Conservation (phyloP, 2,888 invertebrate species). For the Tenthredo distinguenda region DNA sequence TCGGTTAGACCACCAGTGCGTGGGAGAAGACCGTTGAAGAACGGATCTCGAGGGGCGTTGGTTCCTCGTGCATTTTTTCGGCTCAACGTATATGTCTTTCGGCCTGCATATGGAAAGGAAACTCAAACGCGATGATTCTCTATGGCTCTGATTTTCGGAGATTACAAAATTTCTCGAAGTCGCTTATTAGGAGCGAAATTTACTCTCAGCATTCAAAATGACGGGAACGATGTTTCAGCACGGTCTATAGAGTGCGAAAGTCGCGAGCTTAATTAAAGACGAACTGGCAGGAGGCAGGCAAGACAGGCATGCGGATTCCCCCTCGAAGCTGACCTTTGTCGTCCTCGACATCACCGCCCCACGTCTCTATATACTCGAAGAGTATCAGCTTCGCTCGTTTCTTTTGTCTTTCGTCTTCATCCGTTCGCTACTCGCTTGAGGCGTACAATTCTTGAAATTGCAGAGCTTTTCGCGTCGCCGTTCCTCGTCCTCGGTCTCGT, state of each 20-base stretch:
- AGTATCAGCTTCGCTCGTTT: background rate
- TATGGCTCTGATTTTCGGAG: background rate
- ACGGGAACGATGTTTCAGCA: background rate
- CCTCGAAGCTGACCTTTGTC: constrained; percentile 52
- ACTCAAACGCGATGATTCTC: background rate
- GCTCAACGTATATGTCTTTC: background rate
- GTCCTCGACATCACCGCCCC: constrained; percentile 26
- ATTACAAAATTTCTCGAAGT: background rate
- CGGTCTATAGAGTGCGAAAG: constrained; percentile 30
- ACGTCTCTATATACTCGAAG: background rate
- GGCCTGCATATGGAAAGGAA: background rate
- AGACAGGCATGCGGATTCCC: constrained; percentile 38
- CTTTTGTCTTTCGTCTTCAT: constrained; percentile 40
- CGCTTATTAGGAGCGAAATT: background rate
- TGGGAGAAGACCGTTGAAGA: constrained; percentile 46
- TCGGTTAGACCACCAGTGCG: constrained; percentile 42
- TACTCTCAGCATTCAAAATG: background rate
- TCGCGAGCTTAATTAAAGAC: constrained; percentile 45
- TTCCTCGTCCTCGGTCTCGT: background rate
- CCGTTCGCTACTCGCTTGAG: constrained; percentile 17
- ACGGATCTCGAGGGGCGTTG: constrained; percentile 37
- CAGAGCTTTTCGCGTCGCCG: constrained; percentile 11
- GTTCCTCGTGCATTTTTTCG: constrained; percentile 11
- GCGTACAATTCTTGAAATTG: constrained; percentile 25
- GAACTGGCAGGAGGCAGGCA: constrained; percentile 8